Conservation (phyloP, 2,113 vertebrate genomes). For the Solea senegalensis region DNA sequence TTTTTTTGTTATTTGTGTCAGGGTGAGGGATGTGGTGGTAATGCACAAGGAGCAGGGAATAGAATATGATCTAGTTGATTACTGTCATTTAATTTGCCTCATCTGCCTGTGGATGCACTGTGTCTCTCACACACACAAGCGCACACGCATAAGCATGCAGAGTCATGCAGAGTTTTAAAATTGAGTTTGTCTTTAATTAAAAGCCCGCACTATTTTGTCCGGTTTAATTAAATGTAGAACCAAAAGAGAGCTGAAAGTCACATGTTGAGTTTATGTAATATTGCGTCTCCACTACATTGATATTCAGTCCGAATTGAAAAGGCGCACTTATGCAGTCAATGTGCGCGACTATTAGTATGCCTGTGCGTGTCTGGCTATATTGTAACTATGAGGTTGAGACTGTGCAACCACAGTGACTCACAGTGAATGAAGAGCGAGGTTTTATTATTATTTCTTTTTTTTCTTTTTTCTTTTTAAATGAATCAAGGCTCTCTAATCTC, state of each 20-base stretch:
- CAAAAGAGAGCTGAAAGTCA: slow-evolving; percentile 36
- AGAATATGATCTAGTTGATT: slow-evolving; percentile 49
- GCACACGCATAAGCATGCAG: slow-evolving; percentile 30
- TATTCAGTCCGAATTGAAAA: slow-evolving; percentile 11
- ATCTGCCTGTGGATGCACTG: slow-evolving; percentile 44
- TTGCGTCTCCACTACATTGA: slow-evolving; percentile 16
- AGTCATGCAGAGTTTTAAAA: slow-evolving; percentile 46
- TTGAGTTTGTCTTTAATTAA: slow-evolving; percentile 66
- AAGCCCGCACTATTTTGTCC: slow-evolving; percentile 41
- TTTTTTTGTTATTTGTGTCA: slow-evolving; percentile 33
- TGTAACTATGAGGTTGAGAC: slow-evolving; percentile 9
- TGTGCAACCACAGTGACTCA: slow-evolving; percentile 29
- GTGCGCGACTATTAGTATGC: background rate
- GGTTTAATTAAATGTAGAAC: slow-evolving; percentile 63
- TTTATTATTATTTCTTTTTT: slow-evolving; percentile 29
- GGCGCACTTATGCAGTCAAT: background rate
- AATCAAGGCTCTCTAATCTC: slow-evolving; percentile 38
- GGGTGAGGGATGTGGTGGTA: slow-evolving; percentile 8
- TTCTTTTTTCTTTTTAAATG: slow-evolving; percentile 18
- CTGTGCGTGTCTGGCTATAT: slow-evolving; percentile 2
- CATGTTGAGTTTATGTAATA: slow-evolving; percentile 40
- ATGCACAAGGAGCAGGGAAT: slow-evolving; percentile 24
- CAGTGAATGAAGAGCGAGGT: slow-evolving; percentile 16
- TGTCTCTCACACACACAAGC: slow-evolving; percentile 10
- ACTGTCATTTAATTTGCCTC: slow-evolving; percentile 63